These are phyloP conservation scores for Chirona hameri DNA, from an alignment of 2,888 invertebrate genomes.

Conservation along the genomic window DNA sequence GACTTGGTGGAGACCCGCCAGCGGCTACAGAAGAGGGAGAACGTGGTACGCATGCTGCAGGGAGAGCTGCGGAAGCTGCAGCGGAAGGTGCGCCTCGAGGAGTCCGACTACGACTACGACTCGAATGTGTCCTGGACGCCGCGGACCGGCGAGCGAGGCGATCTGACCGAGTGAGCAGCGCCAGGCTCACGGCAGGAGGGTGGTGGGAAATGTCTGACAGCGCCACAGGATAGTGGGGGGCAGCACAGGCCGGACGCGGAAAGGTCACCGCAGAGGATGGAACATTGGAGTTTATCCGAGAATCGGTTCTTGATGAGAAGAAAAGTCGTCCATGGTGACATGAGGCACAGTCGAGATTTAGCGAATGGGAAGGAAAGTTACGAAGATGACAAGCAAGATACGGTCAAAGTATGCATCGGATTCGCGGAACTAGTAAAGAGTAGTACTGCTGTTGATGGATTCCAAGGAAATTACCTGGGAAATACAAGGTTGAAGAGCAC, in stretches of 20 bases:
- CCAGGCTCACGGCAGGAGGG: too few species aligned
- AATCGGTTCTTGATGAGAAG: too few species aligned
- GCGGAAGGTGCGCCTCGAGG: conserved; percentile 3
- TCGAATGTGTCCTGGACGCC: not conserved
- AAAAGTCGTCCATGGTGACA: too few species aligned
- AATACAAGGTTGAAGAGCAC: too few species aligned
- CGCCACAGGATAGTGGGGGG: not conserved
- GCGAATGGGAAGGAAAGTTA: too few species aligned
- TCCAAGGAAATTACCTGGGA: too few species aligned
- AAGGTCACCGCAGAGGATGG: not conserved
- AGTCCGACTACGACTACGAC: not conserved
- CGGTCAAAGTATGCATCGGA: too few species aligned
- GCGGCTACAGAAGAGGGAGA: not conserved
- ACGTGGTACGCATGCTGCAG: conserved; percentile 9
- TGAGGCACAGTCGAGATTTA: too few species aligned
- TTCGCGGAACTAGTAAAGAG: too few species aligned
- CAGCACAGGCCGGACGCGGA: not conserved
- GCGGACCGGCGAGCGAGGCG: not conserved
- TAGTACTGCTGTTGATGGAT: too few species aligned
- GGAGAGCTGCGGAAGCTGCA: conserved; percentile 1
- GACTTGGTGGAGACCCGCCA: not conserved
- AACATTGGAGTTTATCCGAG: too few species aligned
- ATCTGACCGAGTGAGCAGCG: not conserved
- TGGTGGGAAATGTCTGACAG: not conserved
- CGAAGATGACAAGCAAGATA: too few species aligned